A percentile compares a stretch with the other conserved stretches of the same genome.
phyloP scores from a whole-genome alignment of 2,113 vertebrate genomes.

The Caretta caretta region DNA sequence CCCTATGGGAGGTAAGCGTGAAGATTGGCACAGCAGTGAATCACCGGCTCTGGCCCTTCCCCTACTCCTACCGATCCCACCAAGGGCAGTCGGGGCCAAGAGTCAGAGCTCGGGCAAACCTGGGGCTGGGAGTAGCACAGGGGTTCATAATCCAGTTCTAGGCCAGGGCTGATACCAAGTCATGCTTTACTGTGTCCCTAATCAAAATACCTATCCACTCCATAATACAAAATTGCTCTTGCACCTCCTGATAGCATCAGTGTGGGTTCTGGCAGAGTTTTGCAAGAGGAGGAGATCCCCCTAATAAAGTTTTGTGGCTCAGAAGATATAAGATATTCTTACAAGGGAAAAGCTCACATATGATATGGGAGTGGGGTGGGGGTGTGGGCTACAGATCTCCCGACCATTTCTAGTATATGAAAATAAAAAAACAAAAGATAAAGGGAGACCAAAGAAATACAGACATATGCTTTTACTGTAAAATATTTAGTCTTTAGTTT shows the following conservation, averaged over 20 bases:
- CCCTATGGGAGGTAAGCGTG: too few species aligned
- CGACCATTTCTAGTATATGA: background rate
- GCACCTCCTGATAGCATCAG: background rate
- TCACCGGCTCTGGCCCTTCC: too few species aligned
- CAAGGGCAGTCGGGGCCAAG: too few species aligned
- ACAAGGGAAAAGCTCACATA: background rate
- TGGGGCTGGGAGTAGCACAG: too few species aligned
- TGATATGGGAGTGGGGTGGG: background rate
- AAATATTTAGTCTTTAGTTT: background rate
- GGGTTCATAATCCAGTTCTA: too few species aligned
- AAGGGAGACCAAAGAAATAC: background rate
- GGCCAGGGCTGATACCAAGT: too few species aligned
- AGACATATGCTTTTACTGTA: background rate
- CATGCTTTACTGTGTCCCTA: background rate
- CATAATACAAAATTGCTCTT: background rate
- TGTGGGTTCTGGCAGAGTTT: background rate
- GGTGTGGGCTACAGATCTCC: background rate
- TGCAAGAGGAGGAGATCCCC: background rate
- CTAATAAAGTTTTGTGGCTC: background rate
- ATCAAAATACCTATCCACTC: background rate
- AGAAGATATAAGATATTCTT: background rate
- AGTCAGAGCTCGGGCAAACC: too few species aligned
- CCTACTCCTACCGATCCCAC: too few species aligned
- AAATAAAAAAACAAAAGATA: too few species aligned
- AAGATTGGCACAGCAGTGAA: too few species aligned